These are phyloP conservation scores for Ptychochromis oligacanthus DNA, from an alignment of 2,113 vertebrate genomes.

Conservation along the genomic window DNA sequence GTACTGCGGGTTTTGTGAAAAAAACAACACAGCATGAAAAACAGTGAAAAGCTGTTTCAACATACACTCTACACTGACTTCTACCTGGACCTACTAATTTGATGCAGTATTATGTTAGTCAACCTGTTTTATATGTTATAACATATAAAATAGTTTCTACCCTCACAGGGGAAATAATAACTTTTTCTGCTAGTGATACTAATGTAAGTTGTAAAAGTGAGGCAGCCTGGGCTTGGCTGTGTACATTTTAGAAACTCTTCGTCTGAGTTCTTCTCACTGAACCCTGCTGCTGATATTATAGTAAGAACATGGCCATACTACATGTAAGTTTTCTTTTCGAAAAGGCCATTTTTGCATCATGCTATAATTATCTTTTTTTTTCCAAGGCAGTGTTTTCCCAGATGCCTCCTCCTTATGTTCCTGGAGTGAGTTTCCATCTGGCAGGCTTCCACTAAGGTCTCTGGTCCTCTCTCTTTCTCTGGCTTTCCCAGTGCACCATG, in stretches of 20 bases:
- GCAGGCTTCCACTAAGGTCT: slow-evolving; percentile 37
- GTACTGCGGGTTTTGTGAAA: neutral
- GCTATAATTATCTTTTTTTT: slow-evolving; percentile 63
- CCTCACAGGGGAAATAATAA: too few species aligned
- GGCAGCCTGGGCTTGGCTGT: neutral
- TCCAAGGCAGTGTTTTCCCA: slow-evolving; percentile 60
- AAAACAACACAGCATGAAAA: too few species aligned
- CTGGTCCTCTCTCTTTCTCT: slow-evolving; percentile 26
- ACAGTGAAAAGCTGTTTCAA: neutral
- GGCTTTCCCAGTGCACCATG: slow-evolving; percentile 42
- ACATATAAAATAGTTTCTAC: too few species aligned
- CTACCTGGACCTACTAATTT: neutral
- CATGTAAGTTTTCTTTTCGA: slow-evolving; percentile 41
- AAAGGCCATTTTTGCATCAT: slow-evolving; percentile 40
- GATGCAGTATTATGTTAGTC: too few species aligned
- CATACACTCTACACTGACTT: neutral
- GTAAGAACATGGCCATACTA: neutral
- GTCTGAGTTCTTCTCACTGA: neutral
- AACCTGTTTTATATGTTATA: too few species aligned
- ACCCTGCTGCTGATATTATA: slow-evolving; percentile 4
- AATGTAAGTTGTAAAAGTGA: neutral
- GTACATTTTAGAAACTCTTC: neutral
- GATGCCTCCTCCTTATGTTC: slow-evolving; percentile 71
- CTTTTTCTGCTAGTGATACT: neutral
- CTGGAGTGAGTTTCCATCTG: slow-evolving; percentile 72